Conservation (phyloP, 2,888 invertebrate species). For the Saturnia japonica region DNA sequence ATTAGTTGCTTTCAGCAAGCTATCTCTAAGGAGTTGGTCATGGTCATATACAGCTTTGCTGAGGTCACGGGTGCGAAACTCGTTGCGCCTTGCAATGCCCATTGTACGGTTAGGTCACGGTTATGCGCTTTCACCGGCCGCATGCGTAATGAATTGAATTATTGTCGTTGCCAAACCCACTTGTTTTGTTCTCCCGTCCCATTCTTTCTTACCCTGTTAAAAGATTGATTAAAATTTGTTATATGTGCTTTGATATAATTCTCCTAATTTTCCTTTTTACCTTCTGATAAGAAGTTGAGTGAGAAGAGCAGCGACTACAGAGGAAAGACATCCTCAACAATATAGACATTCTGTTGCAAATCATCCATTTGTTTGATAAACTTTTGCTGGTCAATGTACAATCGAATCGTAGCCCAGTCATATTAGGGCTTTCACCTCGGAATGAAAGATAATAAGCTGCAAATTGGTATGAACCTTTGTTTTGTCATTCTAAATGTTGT, state of each 20-base stretch:
- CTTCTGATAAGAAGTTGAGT: not conserved
- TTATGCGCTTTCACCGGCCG: constrained; percentile 4
- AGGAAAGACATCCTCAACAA: not conserved
- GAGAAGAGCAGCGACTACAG: not conserved
- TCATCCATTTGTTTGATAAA: not conserved
- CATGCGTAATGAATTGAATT: not conserved
- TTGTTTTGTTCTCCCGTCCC: not conserved
- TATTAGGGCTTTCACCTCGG: too few relatives aligned
- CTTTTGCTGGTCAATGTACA: not conserved
- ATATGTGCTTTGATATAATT: not conserved
- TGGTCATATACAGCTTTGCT: not conserved
- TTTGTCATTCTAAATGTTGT: too few relatives aligned
- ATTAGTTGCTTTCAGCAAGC: too few relatives aligned
- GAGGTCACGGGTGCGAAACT: constrained; percentile 3
- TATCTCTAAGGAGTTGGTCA: not conserved
- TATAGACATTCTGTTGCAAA: not conserved
- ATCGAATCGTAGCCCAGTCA: too few relatives aligned
- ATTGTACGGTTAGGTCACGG: constrained; percentile 6
- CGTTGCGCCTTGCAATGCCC: not conserved
- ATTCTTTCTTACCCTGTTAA: not conserved
- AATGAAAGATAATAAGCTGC: too few relatives aligned
- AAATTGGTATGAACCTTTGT: too few relatives aligned
- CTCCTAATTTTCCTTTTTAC: not conserved
- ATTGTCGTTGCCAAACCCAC: not conserved
- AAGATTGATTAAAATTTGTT: not conserved